These are phyloP conservation scores for Cephalotes varians DNA, from an alignment of 2,888 invertebrate species.

Conservation along the genomic window DNA sequence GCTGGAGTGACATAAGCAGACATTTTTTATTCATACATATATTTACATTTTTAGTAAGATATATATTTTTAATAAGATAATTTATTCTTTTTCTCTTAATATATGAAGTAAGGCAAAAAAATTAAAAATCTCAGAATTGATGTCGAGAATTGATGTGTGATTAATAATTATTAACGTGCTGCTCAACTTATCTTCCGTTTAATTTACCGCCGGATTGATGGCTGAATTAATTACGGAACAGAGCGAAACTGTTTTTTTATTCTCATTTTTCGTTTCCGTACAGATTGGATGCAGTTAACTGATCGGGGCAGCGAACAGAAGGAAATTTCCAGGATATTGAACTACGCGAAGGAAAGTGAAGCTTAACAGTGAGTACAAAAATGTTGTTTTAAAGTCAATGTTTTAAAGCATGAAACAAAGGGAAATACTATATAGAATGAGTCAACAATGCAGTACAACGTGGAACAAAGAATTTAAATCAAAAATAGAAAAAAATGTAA, in stretches of 20 bases:
- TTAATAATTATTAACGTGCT: conserved; percentile 25
- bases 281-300: conserved; percentile 45
- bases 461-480: not conserved
- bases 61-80: not conserved
- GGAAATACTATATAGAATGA: not conserved
- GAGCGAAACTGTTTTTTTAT: conserved; percentile 19
- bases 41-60: not conserved
- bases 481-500: not conserved
- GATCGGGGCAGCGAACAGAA: conserved; percentile 31
- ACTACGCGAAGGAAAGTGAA: conserved; percentile 26
- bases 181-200: conserved; percentile 24
- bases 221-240: conserved; percentile 59
- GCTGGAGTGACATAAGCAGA: not conserved
- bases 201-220: conserved; percentile 57
- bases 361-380: conserved; percentile 38
- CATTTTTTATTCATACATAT: too few relatives aligned
- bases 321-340: conserved; percentile 31
- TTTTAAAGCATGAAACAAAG: conserved; percentile 6
- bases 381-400: conserved; percentile 8
- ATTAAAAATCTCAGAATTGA: not conserved
- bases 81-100: too few relatives aligned
- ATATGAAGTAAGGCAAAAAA: not conserved
- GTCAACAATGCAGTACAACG: not conserved
- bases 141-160: conserved; percentile 24
- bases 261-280: conserved; percentile 10